Percentiles rank a stretch among this genome's conserved stretches.
Conservation (phyloP, 2,888 invertebrate species). For the Cybosia mesomella region DNA sequence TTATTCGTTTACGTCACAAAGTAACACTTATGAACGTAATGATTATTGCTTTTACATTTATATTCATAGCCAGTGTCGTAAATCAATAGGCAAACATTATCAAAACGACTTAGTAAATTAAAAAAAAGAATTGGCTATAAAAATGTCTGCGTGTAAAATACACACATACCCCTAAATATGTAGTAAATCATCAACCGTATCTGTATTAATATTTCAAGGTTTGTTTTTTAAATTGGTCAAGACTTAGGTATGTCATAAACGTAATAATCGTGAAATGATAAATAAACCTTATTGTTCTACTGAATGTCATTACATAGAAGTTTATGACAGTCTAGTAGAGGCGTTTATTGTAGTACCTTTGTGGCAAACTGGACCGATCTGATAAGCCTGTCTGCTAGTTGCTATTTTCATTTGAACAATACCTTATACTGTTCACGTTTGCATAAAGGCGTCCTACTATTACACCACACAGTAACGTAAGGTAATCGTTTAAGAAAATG, state of each 20-base stretch:
- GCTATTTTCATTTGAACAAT: constrained; percentile 52
- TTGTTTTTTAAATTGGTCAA: not conserved
- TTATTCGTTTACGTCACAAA: too few relatives aligned
- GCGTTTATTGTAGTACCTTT: constrained; percentile 44
- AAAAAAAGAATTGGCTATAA: too few relatives aligned
- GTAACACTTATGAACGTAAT: too few relatives aligned
- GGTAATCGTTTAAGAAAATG: not conserved
- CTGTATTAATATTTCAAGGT: too few relatives aligned
- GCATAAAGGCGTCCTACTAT: constrained; percentile 41
- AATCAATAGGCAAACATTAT: too few relatives aligned
- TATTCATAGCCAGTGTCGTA: too few relatives aligned
- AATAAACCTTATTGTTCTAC: constrained; percentile 34
- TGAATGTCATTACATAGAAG: constrained; percentile 33
- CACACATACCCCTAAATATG: too few relatives aligned
- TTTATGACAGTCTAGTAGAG: constrained; percentile 26
- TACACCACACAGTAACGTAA: constrained; percentile 43
- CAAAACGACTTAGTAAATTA: too few relatives aligned
- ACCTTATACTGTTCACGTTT: constrained; percentile 45
- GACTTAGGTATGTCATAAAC: constrained; percentile 1
- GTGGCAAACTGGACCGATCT: constrained; percentile 54
- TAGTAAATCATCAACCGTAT: too few relatives aligned
- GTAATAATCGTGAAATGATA: constrained; percentile 15
- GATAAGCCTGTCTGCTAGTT: constrained; percentile 49
- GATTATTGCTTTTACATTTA: too few relatives aligned
- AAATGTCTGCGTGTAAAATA: too few relatives aligned